Base-by-base conservation (phyloP, 2,888 invertebrate genomes). In the Eupithecia exiguata region DNA sequence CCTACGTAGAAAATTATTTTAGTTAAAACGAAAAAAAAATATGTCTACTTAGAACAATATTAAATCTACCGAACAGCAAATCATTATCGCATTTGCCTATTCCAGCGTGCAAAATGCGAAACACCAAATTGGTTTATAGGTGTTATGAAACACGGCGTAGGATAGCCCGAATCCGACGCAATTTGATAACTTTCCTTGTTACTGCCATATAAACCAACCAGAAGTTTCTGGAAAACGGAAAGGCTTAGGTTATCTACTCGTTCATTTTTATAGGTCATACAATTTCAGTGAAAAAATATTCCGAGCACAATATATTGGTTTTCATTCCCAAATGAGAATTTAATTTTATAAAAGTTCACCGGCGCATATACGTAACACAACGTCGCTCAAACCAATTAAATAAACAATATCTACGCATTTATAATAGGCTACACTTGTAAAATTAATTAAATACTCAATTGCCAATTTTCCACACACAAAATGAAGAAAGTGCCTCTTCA, bases 111-210 rank as follows among this genome's bases (percentile, higher is more conserved):
- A 72, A 70, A 72, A 72, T 72, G 69, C 71, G 74, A 71, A 75
- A 70, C 74, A 75, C 70, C 71, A 76, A 78, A 79, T 74, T 74
- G 73, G 77, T 70, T 69, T 73, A 76, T 72, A 76, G 71, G 76
- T 61, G 70, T 78, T 76, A 66, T 77, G 76, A 79, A 76, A 78
- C 69, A 72, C 67, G 68, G 68, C 65, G 68, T 67, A 65, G 63
- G 68, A 49, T 70, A 72, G 66, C 70, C 70, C 63, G 61, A 72
- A 72, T 74, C 53, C 67, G 75, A 76, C 77, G 74, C 77, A 78
- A 78, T 80, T 79, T 69, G 74, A 77, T 78, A 88, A 88, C 84
- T 88, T 88, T 85, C 82, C 87, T 89, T 83, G 87, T 88, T 74
- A 76, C 72, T 71, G 74, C 6, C 74, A 66, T 66, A 74, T 66